Evolutionary conservation across 2,113 vertebrate genomes (phyloP).

Genomic region (Ptychochromis oligacanthus): DNA sequence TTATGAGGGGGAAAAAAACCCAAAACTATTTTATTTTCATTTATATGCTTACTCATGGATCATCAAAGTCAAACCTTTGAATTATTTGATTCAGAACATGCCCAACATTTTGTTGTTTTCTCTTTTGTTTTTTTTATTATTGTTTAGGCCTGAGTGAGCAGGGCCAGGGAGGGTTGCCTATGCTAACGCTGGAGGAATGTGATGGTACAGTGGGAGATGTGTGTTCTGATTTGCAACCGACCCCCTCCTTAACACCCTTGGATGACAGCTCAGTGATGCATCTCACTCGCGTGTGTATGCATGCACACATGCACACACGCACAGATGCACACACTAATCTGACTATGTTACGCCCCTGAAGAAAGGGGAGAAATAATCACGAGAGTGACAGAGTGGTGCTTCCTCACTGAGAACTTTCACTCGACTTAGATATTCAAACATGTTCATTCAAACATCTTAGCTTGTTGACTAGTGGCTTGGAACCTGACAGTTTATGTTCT

Average conservation of each 20-base stretch:
- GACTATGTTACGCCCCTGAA: no score
- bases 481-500: no score
- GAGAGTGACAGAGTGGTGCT: no score
- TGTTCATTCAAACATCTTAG: no score
- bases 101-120: conserved; percentile 21
- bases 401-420: no score
- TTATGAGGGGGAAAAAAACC: no score
- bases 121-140: not conserved
- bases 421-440: no score
- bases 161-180: conserved; percentile 57
- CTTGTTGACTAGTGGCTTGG: no score
- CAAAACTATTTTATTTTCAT: no score
- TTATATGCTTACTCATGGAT: not conserved
- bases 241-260: conserved; percentile 70
- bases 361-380: no score
- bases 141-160: conserved; percentile 26
- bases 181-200: conserved; percentile 70
- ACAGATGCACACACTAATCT: no score
- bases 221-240: conserved; percentile 51
- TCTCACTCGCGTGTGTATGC: conserved; percentile 92
- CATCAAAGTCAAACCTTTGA: not conserved
- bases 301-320: conserved; percentile 26
- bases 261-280: conserved; percentile 91
- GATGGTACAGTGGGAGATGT: conserved; percentile 37
- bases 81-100: conserved; percentile 21